Evolutionary conservation across 2,888 invertebrate species (phyloP).

Genomic region (Glomeris marginata): DNA sequence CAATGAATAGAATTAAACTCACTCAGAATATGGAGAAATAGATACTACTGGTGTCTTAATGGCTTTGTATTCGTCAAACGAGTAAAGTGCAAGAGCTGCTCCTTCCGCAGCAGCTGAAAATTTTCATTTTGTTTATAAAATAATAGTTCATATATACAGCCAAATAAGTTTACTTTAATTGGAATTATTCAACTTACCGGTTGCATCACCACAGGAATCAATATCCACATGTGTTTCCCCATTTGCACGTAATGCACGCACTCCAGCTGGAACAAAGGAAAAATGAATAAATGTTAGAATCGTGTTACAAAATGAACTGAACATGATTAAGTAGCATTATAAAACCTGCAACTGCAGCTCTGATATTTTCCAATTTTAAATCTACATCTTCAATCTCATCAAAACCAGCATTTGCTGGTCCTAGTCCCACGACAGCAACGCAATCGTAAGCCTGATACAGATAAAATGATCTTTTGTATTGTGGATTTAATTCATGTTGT

Average conservation of each 20-base stretch:
- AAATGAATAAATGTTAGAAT: too few relatives aligned
- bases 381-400: conserved; percentile 51
- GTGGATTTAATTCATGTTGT: too few relatives aligned
- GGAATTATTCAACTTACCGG: conserved; percentile 30
- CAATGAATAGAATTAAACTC: too few relatives aligned
- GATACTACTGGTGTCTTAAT: background rate
- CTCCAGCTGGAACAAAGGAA: conserved; percentile 21
- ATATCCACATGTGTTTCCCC: conserved; percentile 44
- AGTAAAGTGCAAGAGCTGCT: conserved; percentile 48
- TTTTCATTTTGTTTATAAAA: too few relatives aligned
- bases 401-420: conserved; percentile 41
- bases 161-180: background rate
- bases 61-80: conserved; percentile 45
- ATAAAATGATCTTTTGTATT: too few relatives aligned
- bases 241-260: conserved; percentile 22
- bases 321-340: too few relatives aligned
- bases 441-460: conserved; percentile 38
- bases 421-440: conserved; percentile 52
- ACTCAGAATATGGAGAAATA: background rate
- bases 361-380: conserved; percentile 49
- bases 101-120: conserved; percentile 57
- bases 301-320: too few relatives aligned
- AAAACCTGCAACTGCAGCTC: conserved; percentile 43
- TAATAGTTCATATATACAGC: background rate
- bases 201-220: conserved; percentile 60